Percentiles rank a stretch among this genome's conserved stretches.
Conservation (phyloP, 2,113 vertebrate genomes). For the Tricholaema leucomelas region DNA sequence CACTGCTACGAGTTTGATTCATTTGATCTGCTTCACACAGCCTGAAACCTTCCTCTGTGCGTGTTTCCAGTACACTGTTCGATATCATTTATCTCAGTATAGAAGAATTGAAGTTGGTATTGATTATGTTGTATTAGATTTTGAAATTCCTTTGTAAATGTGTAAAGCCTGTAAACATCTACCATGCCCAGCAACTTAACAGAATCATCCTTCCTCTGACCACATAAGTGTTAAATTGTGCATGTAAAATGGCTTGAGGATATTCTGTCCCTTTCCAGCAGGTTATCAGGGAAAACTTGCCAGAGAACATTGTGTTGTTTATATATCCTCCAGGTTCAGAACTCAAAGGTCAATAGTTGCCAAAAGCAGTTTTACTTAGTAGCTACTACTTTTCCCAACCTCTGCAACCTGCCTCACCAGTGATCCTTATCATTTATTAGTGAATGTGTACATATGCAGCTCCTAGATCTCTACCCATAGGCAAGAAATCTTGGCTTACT, state of each 20-base stretch:
- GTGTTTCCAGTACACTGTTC: neutral
- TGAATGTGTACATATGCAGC: slow-evolving; percentile 12
- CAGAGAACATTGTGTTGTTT: slow-evolving; percentile 71
- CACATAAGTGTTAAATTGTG: slow-evolving; percentile 81
- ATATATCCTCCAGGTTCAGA: slow-evolving; percentile 74
- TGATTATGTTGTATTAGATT: slow-evolving; percentile 57
- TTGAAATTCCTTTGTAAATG: slow-evolving; percentile 67
- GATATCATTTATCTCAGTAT: neutral
- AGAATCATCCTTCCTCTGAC: slow-evolving; percentile 71
- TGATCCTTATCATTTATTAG: slow-evolving; percentile 66
- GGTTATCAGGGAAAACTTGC: slow-evolving; percentile 77
- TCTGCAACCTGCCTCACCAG: slow-evolving; percentile 43
- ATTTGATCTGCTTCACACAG: neutral
- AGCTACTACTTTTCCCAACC: slow-evolving; percentile 64
- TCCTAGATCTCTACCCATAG: slow-evolving; percentile 37
- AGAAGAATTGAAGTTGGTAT: slow-evolving; percentile 45
- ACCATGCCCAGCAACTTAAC: slow-evolving; percentile 60
- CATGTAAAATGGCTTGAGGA: slow-evolving; percentile 77
- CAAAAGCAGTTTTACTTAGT: slow-evolving; percentile 74
- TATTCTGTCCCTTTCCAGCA: slow-evolving; percentile 73
- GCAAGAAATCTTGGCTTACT: slow-evolving; percentile 56
- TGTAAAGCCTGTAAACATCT: slow-evolving; percentile 61
- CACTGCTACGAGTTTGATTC: neutral
- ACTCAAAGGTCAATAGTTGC: slow-evolving; percentile 81
- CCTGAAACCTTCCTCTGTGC: neutral